Percentiles rank a stretch among this genome's conserved stretches.
Evolutionary conservation across 2,797 vertebrate genomes (phyloP).

Genomic region (Zalophus californianus): DNA sequence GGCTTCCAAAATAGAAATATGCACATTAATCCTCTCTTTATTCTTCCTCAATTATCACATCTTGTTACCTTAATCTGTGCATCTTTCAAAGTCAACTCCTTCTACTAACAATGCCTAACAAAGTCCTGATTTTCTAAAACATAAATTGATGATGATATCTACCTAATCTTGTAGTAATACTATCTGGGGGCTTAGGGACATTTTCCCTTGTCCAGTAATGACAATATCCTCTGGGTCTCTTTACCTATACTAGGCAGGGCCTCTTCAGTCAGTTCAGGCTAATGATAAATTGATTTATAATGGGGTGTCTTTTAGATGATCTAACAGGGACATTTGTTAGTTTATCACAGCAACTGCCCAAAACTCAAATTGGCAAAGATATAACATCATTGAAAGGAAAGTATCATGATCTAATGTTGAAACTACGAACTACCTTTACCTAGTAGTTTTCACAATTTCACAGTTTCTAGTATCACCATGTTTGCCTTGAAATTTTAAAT

Average conservation of each 20-base stretch:
- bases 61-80: background rate
- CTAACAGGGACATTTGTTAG: constrained; percentile 11
- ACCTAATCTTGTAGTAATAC: background rate
- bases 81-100: constrained; percentile 43
- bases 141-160: background rate
- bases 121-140: constrained; percentile 37
- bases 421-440: constrained; percentile 12
- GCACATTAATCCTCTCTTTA: background rate
- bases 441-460: background rate
- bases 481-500: constrained; percentile 23
- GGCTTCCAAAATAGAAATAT: background rate
- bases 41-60: background rate
- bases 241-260: background rate
- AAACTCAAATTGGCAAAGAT: constrained; percentile 22
- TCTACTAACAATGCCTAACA: background rate
- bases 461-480: background rate
- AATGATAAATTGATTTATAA: background rate
- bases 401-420: background rate
- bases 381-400: background rate
- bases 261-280: background rate
- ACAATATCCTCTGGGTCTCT: background rate
- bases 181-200: background rate
- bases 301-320: background rate
- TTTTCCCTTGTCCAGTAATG: background rate
- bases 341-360: background rate